Percentiles rank a stretch among this genome's conserved stretches.
These are phyloP conservation scores for Spizella passerina DNA, from an alignment of 2,797 vertebrate species.

Conservation along the genomic window DNA sequence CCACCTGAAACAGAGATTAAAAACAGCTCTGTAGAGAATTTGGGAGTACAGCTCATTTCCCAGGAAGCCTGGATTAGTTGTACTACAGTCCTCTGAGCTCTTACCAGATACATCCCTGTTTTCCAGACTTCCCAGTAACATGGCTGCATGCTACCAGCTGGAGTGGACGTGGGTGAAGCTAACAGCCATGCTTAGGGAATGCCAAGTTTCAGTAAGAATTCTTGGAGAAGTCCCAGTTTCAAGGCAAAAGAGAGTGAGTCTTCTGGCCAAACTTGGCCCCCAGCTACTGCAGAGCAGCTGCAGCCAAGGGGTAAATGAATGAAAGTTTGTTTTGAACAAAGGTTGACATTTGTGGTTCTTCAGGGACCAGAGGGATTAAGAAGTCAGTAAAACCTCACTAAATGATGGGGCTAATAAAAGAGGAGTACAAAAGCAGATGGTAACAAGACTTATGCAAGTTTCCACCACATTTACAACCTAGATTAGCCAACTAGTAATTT, in stretches of 20 bases:
- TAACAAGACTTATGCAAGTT: conserved; percentile 47
- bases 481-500: background rate
- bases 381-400: conserved; percentile 42
- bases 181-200: conserved; percentile 33
- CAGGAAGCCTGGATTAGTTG: background rate
- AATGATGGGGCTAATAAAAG: conserved; percentile 55
- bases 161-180: background rate
- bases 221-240: conserved; percentile 31
- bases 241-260: background rate
- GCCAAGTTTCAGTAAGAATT: conserved; percentile 34
- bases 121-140: background rate
- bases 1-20: conserved; percentile 73
- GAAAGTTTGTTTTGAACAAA: conserved; percentile 62
- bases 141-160: conserved; percentile 16
- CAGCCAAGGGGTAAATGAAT: conserved; percentile 48
- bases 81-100: background rate
- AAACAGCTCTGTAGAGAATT: background rate
- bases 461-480: conserved; percentile 43
- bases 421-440: conserved; percentile 54
- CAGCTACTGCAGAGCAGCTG: conserved; percentile 35
- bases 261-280: conserved; percentile 26
- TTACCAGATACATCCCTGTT: background rate
- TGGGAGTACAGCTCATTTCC: background rate
- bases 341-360: conserved; percentile 61
- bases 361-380: conserved; percentile 53